Base-by-base conservation (phyloP, 2,888 invertebrate genomes). In the Coenonympha arcania region DNA sequence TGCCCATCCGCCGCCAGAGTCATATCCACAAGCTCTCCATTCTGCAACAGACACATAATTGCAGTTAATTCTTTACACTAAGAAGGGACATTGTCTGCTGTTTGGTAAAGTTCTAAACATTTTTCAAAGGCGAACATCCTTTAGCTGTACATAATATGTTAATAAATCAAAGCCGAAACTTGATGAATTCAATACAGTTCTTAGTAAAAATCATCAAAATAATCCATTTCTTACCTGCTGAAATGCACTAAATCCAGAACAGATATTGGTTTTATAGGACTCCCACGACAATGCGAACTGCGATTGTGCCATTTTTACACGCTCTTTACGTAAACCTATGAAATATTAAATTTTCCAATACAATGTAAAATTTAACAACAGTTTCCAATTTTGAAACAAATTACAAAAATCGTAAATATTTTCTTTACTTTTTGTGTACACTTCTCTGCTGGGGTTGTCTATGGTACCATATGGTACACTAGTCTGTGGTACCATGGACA, bases 11-110 rank as follows among this genome's bases (percentile, higher is more conserved):
- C 84, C 20, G 85, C 85, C 51, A 87, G 50, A 0, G 86, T 87
- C 79, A 86, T 78, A 47, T 87, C 86, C 16, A 87, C 86, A 62
- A 86, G 81, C 55, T 87, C 85, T 5, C 79, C 85, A 77, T 80
- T 85, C 86, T 86, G 64, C 20, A 52, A 43, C 45, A 50, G 49
- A 22, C 11, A 39, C 18, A 34, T 18, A n/a, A n/a, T n/a, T n/a
- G n/a, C n/a, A 26, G n/a, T 9, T 26, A 26, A 3, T 8, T 8
- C 3, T 13, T 5, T 13, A 30, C 30, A 11, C 30, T 30, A 13
- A 3, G 31, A 33, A 9, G 8, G 15, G 8, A 33, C 3, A 26
- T 24, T 8, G 8, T 4, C 24, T n/a, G n/a, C n/a, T n/a, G n/a
- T n/a, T n/a, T n/a, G n/a, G n/a, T n/a, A n/a, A n/a, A n/a, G n/a